Percentiles rank a stretch among this genome's conserved stretches.
Conservation (phyloP, 1,140 invertebrate species). For the Tetranychus cinnabarinus region DNA sequence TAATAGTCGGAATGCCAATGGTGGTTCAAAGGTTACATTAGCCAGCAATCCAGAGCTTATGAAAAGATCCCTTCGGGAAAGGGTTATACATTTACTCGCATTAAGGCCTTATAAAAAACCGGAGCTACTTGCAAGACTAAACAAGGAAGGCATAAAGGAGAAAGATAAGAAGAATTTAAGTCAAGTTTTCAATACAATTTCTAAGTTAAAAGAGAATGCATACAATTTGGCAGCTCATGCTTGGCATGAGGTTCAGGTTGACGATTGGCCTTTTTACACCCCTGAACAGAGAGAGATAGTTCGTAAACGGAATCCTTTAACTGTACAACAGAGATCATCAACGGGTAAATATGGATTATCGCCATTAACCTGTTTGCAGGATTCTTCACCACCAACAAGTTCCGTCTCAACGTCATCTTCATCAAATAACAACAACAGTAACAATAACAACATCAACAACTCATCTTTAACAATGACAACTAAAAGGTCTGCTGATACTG, state of each 20-base stretch:
- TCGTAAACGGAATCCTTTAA: constrained; percentile 31
- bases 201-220: constrained; percentile 54
- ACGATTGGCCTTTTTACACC: constrained; percentile 67
- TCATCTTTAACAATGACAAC: background rate
- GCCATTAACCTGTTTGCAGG: background rate
- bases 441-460: too few relatives aligned
- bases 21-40: background rate
- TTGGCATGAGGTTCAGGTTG: constrained; percentile 76
- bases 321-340: background rate
- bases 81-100: constrained; percentile 73
- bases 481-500: background rate
- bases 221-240: constrained; percentile 57
- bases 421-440: background rate
- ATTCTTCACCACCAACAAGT: background rate
- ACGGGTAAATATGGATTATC: background rate
- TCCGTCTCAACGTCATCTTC: background rate
- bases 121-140: constrained; percentile 52
- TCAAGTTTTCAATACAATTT: constrained; percentile 48
- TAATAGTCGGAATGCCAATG: background rate
- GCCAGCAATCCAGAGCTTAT: background rate
- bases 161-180: constrained; percentile 47
- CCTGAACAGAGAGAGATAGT: constrained; percentile 62
- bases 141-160: constrained; percentile 62
- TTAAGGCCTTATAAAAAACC: constrained; percentile 75
- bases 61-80: constrained; percentile 30